Conservation (phyloP, 37 sponge, comb jelly and placozoan genomes). For the Spongilla lacustris region DNA sequence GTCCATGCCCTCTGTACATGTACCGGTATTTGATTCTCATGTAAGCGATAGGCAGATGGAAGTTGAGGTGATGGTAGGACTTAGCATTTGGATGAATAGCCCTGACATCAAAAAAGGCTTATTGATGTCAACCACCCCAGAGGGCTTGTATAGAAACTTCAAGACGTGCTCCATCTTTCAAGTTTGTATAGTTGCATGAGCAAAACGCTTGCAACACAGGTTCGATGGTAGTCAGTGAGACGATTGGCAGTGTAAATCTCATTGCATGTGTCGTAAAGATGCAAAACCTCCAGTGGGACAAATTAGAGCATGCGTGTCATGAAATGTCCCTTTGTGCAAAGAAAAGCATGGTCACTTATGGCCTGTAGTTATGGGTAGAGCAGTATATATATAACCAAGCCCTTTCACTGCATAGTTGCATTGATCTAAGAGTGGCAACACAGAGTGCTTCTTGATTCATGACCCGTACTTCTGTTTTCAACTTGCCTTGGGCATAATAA, state of each 20-base stretch:
- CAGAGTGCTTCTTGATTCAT: background rate
- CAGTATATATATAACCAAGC: constrained; percentile 2
- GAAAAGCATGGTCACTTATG: constrained; percentile 1
- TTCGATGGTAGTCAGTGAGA: constrained; percentile 9
- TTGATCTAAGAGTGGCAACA: background rate
- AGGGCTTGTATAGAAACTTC: constrained; percentile 23
- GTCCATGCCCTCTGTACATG: background rate
- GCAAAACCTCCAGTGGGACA: background rate
- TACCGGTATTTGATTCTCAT: background rate
- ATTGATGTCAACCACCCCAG: constrained; percentile 18
- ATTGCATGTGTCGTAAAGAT: background rate
- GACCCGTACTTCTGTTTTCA: background rate
- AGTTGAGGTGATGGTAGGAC: background rate
- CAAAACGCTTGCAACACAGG: constrained; percentile 17
- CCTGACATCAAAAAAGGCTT: constrained; percentile 41
- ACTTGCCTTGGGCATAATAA: background rate
- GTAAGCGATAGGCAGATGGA: background rate
- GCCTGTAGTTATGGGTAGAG: too few species aligned
- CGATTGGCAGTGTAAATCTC: constrained; percentile 15
- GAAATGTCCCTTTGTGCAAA: constrained; percentile 8
- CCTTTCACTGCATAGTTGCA: constrained; percentile 10
- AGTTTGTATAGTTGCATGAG: background rate
- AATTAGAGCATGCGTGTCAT: background rate
- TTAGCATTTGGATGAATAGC: constrained; percentile 17
- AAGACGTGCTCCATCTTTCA: constrained; percentile 28